phyloP scores from a whole-genome alignment of 2,797 vertebrate species.

The Hafferia zeledoni region DNA sequence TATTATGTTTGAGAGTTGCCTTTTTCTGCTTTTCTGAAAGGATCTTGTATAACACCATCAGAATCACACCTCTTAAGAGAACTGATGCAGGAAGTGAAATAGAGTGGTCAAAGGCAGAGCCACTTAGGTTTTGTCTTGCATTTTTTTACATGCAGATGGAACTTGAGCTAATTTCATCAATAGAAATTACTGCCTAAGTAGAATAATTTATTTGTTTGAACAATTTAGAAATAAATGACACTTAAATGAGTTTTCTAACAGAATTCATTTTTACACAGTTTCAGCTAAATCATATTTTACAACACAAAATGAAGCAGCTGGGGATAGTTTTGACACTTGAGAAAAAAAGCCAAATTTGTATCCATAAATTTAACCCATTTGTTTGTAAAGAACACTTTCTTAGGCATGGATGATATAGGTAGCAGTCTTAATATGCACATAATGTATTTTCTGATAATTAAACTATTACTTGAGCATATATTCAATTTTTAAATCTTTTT shows the following conservation, averaged over 20 bases:
- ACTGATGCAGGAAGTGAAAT: neutral
- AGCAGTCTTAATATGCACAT: neutral
- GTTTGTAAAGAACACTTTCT: neutral
- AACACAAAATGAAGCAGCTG: neutral
- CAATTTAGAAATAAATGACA: neutral
- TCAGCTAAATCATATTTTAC: neutral
- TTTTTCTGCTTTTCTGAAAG: neutral
- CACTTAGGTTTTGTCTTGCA: rapidly evolving
- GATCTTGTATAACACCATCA: neutral
- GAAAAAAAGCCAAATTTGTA: neutral
- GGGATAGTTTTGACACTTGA: neutral
- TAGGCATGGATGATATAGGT: rapidly evolving
- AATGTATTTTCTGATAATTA: neutral
- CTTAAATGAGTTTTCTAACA: neutral
- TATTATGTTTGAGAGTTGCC: neutral
- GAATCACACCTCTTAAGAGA: neutral
- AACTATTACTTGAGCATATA: neutral
- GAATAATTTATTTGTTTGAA: neutral
- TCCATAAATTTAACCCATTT: neutral
- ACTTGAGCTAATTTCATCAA: neutral
- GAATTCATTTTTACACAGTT: neutral
- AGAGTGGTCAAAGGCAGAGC: neutral
- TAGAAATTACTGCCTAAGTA: neutral
- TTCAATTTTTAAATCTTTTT: neutral
- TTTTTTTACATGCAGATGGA: neutral